A percentile compares a stretch with the other conserved stretches of the same genome.
Conservation (phyloP, 2,888 invertebrate species). For the Geophilus truncorum region DNA sequence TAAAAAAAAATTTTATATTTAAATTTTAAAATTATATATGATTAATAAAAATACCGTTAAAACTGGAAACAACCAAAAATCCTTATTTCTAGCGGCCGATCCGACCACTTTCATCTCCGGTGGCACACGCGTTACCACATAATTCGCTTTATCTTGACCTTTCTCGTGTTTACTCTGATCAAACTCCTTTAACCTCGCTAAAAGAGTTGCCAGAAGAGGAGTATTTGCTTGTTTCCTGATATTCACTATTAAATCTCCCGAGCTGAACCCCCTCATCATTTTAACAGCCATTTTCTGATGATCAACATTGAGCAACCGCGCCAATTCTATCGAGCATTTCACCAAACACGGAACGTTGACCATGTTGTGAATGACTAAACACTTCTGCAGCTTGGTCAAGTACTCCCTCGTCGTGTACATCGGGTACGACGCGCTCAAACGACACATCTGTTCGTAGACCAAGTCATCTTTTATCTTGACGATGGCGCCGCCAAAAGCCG, state of each 20-base stretch:
- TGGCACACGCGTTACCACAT: constrained; percentile 45
- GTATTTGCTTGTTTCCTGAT: constrained; percentile 46
- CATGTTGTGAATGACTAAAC: constrained; percentile 42
- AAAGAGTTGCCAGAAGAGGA: constrained; percentile 45
- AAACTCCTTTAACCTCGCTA: constrained; percentile 42
- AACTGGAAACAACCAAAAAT: constrained; percentile 49
- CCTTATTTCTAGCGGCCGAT: constrained; percentile 43
- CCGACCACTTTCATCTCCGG: constrained; percentile 45
- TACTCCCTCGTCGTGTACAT: constrained; percentile 44
- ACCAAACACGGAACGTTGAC: constrained; percentile 44
- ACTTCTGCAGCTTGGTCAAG: constrained; percentile 46
- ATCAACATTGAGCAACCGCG: constrained; percentile 42
- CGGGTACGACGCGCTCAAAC: constrained; percentile 42
- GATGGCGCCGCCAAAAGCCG: constrained; percentile 48
- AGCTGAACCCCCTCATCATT: constrained; percentile 47
- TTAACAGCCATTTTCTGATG: constrained; percentile 44
- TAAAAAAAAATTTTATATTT: background rate
- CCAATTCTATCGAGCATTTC: constrained; percentile 41
- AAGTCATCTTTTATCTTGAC: constrained; percentile 44
- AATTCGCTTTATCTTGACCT: constrained; percentile 45
- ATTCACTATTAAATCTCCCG: constrained; percentile 41
- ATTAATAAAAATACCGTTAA: constrained; percentile 45
- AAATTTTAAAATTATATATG: background rate
- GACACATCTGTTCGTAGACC: constrained; percentile 43
- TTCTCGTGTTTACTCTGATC: constrained; percentile 41